Evolutionary conservation across 35 echinoderm and acorn worm genomes (phyloP), one percentile per base, ranked within the genome.

Genomic region (Hemicentrotus pulcherrimus): DNA sequence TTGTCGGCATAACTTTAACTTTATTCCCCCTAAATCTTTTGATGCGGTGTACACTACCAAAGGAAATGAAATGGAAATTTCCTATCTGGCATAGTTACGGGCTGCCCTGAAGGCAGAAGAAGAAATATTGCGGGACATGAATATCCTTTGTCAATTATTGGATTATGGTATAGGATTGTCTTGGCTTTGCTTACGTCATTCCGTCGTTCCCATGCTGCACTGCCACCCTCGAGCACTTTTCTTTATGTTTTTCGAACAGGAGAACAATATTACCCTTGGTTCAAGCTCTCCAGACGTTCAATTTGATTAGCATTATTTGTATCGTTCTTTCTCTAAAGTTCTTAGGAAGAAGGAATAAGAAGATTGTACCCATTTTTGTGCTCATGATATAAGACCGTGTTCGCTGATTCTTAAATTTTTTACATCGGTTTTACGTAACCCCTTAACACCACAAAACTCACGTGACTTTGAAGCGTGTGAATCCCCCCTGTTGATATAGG

Each of bases 91-190:
- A 78, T 28, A 78, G 22, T 78, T n/a, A 78, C 52, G 28, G 65
- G 1, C 19, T n/a, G 65, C 65, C 28, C 35, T 22, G 22, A 78
- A n/a, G 65, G 65, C 65, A 4, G 28, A 28, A 78, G 65, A 78
- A 78, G 61, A 78, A 78, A n/a, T 78, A 78, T 78, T 78, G 65
- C 19, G 65, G 65, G 65, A 78, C 22, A 78, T 78, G 65, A 78
- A 78, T 78, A 78, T 78, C 65, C 65, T 78, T n/a, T 78, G 65
- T 78, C 65, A n/a, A 78, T 78, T 78, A 78, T 78, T 78, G 65
- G 65, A 78, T 78, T 78, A 78, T 78, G 65, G 65, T 28, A 22
- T n/a, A 8, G 19, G 65, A 78, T 78, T 78, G 65, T 5, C 65
- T n/a, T 78, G 65, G 65, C 22, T 78, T 78, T 78, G 65, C 65